Evolutionary conservation across 2,113 vertebrate genomes (phyloP).

Genomic region (Porphyrio hochstetteri): DNA sequence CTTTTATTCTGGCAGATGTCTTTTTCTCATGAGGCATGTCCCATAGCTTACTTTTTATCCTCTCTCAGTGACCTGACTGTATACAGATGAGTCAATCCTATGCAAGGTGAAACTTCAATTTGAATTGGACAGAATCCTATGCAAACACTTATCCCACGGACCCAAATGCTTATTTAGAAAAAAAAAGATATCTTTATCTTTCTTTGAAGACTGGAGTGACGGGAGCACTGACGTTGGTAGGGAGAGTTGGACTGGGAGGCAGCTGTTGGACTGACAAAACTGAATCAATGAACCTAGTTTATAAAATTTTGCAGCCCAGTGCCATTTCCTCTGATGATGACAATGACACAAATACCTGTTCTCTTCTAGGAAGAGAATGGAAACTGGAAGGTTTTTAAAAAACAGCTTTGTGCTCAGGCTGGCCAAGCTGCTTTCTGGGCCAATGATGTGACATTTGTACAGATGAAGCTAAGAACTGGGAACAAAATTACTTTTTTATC

Average conservation of each 20-base stretch:
- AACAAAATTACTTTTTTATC: not conserved
- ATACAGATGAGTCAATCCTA: not conserved
- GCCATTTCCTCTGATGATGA: conserved; percentile 26
- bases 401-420: conserved; percentile 16
- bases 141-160: conserved; percentile 12
- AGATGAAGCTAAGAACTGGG: conserved; percentile 42
- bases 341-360: conserved; percentile 9
- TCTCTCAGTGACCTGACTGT: not conserved
- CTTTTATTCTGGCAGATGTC: not conserved
- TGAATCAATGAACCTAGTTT: conserved; percentile 7
- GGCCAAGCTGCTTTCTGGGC: conserved; percentile 44
- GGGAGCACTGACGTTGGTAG: not conserved
- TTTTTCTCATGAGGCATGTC: not conserved
- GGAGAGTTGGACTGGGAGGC: not conserved
- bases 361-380: conserved; percentile 36
- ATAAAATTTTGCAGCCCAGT: not conserved
- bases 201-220: conserved; percentile 32
- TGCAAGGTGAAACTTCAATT: conserved; percentile 16
- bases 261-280: conserved; percentile 10
- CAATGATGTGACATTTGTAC: conserved; percentile 48
- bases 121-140: conserved; percentile 31
- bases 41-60: not conserved
- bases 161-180: not conserved
- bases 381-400: not conserved
- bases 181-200: conserved; percentile 48